Evolutionary conservation across 2,113 vertebrate species (phyloP).

Genomic region (Ailuropoda melanoleuca): DNA sequence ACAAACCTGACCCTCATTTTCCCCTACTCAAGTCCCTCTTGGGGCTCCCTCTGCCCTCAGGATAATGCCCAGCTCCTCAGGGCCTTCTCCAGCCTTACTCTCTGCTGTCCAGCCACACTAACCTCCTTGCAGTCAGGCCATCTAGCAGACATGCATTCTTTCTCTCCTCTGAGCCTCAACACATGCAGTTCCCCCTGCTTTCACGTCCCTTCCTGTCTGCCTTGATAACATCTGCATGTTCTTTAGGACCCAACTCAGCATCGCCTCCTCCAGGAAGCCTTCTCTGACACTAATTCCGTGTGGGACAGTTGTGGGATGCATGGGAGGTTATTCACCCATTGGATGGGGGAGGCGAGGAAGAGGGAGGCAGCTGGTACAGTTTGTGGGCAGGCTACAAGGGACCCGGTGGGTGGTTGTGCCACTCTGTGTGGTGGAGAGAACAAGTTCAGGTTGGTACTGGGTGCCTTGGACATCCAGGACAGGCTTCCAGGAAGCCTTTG

Average conservation of each 20-base stretch:
- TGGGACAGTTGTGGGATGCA: not conserved
- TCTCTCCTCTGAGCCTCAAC: not conserved
- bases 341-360: not conserved
- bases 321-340: not conserved
- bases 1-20: not conserved
- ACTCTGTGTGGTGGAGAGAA: not conserved
- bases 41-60: not conserved
- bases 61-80: not conserved
- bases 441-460: not conserved
- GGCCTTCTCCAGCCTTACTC: not conserved
- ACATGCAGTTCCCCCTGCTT: not conserved
- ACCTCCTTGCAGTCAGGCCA: not conserved
- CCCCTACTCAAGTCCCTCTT: not conserved
- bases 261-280: not conserved
- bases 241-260: not conserved
- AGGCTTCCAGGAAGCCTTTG: not conserved
- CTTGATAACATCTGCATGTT: not conserved
- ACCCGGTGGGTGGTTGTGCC: rapidly evolving
- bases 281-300: not conserved
- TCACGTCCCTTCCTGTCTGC: not conserved
- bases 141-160: not conserved
- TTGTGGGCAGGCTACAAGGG: not conserved
- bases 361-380: not conserved
- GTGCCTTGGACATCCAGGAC: not conserved
- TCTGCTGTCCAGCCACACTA: not conserved